Conservation (phyloP, 2,113 vertebrate species). For the Amazona guildingii region DNA sequence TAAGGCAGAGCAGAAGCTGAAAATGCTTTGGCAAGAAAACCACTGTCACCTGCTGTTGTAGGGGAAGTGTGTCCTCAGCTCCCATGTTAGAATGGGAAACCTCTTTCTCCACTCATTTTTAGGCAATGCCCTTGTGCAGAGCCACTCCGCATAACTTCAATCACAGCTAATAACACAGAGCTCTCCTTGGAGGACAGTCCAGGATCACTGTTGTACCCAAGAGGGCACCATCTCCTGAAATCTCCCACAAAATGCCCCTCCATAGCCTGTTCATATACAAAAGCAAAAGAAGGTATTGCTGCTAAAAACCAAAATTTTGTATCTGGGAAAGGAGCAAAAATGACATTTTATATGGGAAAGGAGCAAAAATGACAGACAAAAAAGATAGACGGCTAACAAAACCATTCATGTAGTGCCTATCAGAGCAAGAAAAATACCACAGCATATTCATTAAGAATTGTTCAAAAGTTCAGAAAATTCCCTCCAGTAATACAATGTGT, state of each 20-base stretch:
- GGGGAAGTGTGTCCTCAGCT: not conserved
- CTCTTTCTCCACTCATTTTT: not conserved
- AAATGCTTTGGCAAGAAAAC: not conserved
- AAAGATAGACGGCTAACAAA: not conserved
- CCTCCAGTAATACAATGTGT: slow-evolving; percentile 8
- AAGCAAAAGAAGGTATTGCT: not conserved
- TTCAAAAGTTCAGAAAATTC: slow-evolving; percentile 35
- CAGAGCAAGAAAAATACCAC: not conserved
- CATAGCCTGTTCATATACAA: not conserved
- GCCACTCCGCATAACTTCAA: not conserved
- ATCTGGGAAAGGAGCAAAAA: not conserved
- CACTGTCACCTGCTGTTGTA: not conserved
- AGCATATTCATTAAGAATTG: not conserved
- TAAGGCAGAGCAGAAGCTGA: not conserved
- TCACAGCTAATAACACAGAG: not conserved
- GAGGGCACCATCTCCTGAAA: not conserved
- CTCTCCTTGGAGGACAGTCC: not conserved
- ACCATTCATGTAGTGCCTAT: not conserved
- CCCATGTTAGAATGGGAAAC: not conserved
- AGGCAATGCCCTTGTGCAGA: not conserved
- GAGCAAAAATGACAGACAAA: not conserved
- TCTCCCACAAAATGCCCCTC: not conserved
- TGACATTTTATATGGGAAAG: not conserved
- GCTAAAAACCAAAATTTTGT: not conserved
- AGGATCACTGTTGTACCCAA: not conserved